These are phyloP conservation scores for Glomeris marginata DNA, from an alignment of 2,888 invertebrate genomes.

Conservation along the genomic window DNA sequence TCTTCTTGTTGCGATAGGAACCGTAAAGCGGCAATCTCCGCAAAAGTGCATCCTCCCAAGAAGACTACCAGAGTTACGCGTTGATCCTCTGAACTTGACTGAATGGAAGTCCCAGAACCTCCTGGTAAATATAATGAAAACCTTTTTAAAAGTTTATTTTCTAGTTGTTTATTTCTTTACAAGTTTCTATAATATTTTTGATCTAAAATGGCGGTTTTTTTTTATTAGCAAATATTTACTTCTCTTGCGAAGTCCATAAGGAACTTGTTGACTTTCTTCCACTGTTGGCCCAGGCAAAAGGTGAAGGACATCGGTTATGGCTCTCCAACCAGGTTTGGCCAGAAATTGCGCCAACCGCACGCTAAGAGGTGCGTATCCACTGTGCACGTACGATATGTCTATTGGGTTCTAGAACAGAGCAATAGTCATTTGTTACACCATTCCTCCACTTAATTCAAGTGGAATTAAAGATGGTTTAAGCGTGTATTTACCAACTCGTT, in stretches of 20 bases:
- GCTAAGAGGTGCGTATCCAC: slow-evolving; percentile 81
- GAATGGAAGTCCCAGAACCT: slow-evolving; percentile 29
- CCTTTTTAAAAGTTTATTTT: neutral
- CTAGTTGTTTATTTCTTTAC: neutral
- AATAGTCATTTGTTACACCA: too few species aligned
- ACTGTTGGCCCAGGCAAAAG: slow-evolving; percentile 61
- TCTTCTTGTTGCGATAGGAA: slow-evolving; percentile 42
- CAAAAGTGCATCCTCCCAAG: slow-evolving; percentile 92
- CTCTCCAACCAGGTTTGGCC: slow-evolving; percentile 37
- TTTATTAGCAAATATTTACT: slow-evolving; percentile 21
- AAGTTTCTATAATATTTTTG: too few species aligned
- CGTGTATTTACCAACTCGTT: slow-evolving; percentile 45
- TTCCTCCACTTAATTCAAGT: too few species aligned
- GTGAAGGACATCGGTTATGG: slow-evolving; percentile 66
- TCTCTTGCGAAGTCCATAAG: slow-evolving; percentile 30
- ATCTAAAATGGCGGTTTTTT: slow-evolving; percentile 3
- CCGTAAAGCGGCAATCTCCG: slow-evolving; percentile 55
- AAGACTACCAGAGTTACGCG: slow-evolving; percentile 78
- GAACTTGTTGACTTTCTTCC: slow-evolving; percentile 34
- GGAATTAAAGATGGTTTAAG: neutral
- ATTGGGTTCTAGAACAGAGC: slow-evolving; percentile 44
- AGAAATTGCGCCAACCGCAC: slow-evolving; percentile 45
- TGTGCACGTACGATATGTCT: slow-evolving; percentile 82
- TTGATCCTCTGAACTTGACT: slow-evolving; percentile 28
- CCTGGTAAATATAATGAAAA: slow-evolving; percentile 21